Evolutionary conservation across 2,797 vertebrate genomes (phyloP).

Genomic region (Darevskia mixta): DNA sequence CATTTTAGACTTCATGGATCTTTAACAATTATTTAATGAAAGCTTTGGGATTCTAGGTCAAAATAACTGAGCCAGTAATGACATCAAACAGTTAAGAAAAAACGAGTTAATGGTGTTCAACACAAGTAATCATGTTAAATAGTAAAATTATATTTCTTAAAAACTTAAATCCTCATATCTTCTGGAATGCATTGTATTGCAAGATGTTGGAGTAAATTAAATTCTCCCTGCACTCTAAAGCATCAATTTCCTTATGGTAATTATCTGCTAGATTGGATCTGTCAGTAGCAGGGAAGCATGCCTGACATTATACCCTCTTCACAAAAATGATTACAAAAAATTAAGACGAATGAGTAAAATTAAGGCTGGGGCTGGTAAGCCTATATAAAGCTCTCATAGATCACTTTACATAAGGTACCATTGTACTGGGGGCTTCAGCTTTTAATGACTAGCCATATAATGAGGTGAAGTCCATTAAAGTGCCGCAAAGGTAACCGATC

Average conservation of each 20-base stretch:
- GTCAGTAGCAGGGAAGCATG: slow-evolving; percentile 98
- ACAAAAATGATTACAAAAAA: slow-evolving; percentile 97
- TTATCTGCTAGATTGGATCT: slow-evolving; percentile 99
- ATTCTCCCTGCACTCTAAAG: slow-evolving; percentile 98
- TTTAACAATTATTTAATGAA: slow-evolving; percentile 91
- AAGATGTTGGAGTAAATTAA: slow-evolving; percentile 99
- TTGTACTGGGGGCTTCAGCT: slow-evolving; percentile 88
- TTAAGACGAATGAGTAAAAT: slow-evolving; percentile 98
- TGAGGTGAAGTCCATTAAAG: slow-evolving; percentile 89
- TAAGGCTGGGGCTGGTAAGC: slow-evolving; percentile 92
- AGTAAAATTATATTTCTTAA: slow-evolving; percentile 97
- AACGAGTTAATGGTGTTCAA: slow-evolving; percentile 92
- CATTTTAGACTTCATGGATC: slow-evolving; percentile 91
- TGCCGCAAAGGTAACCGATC: slow-evolving; percentile 78
- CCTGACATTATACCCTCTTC: slow-evolving; percentile 99
- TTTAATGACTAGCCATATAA: slow-evolving; percentile 91
- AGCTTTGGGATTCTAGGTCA: slow-evolving; percentile 81
- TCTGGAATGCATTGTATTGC: slow-evolving; percentile 97
- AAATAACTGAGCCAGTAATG: slow-evolving; percentile 92
- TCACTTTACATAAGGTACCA: slow-evolving; percentile 89
- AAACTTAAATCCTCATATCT: slow-evolving; percentile 94
- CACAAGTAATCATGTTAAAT: slow-evolving; percentile 99
- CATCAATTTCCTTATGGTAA: slow-evolving; percentile 99
- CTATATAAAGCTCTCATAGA: slow-evolving; percentile 91
- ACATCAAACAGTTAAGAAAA: slow-evolving; percentile 94